Evolutionary conservation across 2,888 invertebrate species (phyloP).

Genomic region (Cybosia mesomella): DNA sequence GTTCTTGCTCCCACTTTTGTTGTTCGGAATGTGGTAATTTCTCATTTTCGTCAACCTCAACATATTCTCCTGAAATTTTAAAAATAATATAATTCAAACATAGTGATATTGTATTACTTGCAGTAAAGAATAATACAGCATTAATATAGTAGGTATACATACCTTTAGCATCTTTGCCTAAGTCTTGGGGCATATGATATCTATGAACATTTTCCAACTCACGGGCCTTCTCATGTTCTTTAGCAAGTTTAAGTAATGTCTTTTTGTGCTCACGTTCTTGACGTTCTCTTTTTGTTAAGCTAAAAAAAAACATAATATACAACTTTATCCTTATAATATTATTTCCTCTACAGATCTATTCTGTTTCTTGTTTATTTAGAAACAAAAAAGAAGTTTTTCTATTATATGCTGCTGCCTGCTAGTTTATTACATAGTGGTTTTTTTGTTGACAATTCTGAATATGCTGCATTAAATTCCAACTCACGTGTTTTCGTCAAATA

Average conservation of each 20-base stretch:
- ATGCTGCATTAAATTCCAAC: conserved; percentile 57
- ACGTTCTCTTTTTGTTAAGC: conserved; percentile 94
- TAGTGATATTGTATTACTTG: background rate
- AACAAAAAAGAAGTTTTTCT: background rate
- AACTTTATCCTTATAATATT: background rate
- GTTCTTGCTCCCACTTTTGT: conserved; percentile 99
- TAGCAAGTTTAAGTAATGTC: conserved; percentile 95
- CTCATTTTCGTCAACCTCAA: conserved; percentile 95
- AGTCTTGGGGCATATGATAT: conserved; percentile 97
- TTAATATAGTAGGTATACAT: conserved; percentile 22
- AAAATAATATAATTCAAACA: background rate
- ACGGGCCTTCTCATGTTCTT: conserved; percentile 97
- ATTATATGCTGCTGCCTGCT: background rate
- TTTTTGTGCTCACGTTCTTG: conserved; percentile 96
- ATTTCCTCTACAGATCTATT: background rate
- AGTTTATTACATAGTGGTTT: background rate
- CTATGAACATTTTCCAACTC: conserved; percentile 97
- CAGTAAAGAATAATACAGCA: background rate
- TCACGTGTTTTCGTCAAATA: conserved; percentile 96
- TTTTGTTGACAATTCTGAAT: background rate
- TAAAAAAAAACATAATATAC: conserved; percentile 66
- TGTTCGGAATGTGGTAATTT: conserved; percentile 94
- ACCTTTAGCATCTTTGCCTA: conserved; percentile 91
- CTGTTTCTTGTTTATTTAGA: too few relatives aligned
- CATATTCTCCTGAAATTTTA: conserved; percentile 88